These are phyloP conservation scores for Barnardius zonarius DNA, from an alignment of 2,113 vertebrate genomes.

Conservation along the genomic window DNA sequence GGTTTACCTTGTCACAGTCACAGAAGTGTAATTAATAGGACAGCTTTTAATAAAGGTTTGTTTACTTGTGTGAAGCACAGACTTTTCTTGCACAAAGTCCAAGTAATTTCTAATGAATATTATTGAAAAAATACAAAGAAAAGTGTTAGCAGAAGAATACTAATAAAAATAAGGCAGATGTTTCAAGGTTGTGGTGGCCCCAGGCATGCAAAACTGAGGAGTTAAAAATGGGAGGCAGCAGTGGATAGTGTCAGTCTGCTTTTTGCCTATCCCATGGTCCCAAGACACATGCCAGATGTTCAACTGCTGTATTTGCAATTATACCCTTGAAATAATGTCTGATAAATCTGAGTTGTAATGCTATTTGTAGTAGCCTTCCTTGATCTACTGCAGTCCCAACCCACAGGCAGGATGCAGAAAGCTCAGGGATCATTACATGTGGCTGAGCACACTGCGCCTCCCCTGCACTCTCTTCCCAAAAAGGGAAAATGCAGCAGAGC, in stretches of 20 bases:
- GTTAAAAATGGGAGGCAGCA: background rate
- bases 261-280: background rate
- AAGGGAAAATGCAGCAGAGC: background rate
- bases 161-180: background rate
- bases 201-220: background rate
- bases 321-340: background rate
- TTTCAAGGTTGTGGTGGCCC: background rate
- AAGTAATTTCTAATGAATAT: background rate
- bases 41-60: background rate
- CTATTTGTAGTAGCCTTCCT: background rate
- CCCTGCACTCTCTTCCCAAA: background rate
- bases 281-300: background rate
- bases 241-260: background rate
- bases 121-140: background rate
- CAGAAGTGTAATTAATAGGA: background rate
- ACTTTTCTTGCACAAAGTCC: background rate
- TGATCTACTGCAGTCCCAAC: background rate
- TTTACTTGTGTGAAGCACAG: background rate
- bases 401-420: background rate
- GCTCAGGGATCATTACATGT: rapidly evolving
- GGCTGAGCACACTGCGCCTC: background rate
- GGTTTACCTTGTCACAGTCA: background rate
- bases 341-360: background rate
- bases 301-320: background rate
- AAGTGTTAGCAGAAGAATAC: background rate